A percentile compares a stretch with the other conserved stretches of the same genome.
These are phyloP conservation scores for Dromaius novaehollandiae DNA, from an alignment of 2,113 vertebrate genomes.

Conservation along the genomic window DNA sequence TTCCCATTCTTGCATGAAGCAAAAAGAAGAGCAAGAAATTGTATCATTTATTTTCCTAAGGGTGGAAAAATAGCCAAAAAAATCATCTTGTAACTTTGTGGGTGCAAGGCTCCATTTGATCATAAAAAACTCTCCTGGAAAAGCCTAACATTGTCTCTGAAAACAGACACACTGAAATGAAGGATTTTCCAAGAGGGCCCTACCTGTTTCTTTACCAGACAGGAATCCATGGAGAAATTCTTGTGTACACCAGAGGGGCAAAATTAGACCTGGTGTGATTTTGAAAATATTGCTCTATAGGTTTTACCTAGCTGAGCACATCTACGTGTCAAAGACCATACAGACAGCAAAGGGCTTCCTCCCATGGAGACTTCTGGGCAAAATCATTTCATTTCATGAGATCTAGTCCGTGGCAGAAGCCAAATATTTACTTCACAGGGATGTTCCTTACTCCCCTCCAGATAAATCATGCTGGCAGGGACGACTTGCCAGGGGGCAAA, in stretches of 20 bases:
- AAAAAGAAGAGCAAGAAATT: neutral
- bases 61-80: neutral
- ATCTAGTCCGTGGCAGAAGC: neutral
- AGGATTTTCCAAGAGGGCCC: neutral
- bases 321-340: neutral
- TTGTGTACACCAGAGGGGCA: neutral
- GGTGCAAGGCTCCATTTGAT: neutral
- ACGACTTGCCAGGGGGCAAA: constrained; percentile 1
- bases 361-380: neutral
- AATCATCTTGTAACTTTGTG: neutral
- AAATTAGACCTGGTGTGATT: neutral
- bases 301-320: rapidly evolving
- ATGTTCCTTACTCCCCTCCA: neutral
- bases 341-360: neutral
- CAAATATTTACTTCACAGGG: neutral
- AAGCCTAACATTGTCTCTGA: neutral
- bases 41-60: neutral
- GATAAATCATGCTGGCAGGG: constrained; percentile 12
- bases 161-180: neutral
- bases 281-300: neutral
- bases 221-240: neutral
- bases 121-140: neutral
- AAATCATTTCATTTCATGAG: neutral
- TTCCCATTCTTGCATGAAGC: neutral
- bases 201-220: neutral